Percentiles rank a stretch among this genome's conserved stretches.
Evolutionary conservation across 2,888 invertebrate species (phyloP).

Genomic region (Machimus rusticus): DNA sequence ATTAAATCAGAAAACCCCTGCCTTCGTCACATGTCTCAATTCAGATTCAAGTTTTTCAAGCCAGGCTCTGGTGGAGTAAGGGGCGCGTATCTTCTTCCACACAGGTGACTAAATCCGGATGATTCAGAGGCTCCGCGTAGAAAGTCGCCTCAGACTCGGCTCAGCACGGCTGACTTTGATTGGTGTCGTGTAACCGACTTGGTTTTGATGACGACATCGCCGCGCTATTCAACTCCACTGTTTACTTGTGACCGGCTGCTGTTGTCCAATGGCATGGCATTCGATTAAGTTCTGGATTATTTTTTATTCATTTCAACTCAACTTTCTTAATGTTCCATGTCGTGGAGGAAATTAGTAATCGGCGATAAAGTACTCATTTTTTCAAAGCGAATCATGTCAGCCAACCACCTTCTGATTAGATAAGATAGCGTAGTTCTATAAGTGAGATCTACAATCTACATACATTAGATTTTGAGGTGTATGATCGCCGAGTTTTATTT

Average conservation of each 20-base stretch:
- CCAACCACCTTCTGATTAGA: not conserved
- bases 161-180: not conserved
- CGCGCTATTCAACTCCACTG: not conserved
- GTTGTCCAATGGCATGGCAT: not conserved
- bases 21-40: not conserved
- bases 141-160: not conserved
- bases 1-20: not conserved
- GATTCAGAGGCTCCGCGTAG: constrained; percentile 2
- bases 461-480: not conserved
- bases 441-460: not conserved
- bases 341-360: constrained; percentile 7
- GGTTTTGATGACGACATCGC: not conserved
- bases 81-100: not conserved
- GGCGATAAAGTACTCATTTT: not conserved
- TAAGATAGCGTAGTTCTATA: not conserved
- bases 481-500: not conserved
- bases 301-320: not conserved
- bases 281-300: not conserved
- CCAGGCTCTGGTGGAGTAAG: not conserved
- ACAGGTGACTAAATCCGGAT: constrained; percentile 21
- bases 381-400: not conserved
- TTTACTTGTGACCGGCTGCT: not conserved
- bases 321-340: not conserved
- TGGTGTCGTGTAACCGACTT: not conserved
- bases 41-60: not conserved